A percentile compares a stretch with the other conserved stretches of the same genome.
Evolutionary conservation across 2,113 vertebrate species (phyloP).

Genomic region (Lanius ludovicianus): DNA sequence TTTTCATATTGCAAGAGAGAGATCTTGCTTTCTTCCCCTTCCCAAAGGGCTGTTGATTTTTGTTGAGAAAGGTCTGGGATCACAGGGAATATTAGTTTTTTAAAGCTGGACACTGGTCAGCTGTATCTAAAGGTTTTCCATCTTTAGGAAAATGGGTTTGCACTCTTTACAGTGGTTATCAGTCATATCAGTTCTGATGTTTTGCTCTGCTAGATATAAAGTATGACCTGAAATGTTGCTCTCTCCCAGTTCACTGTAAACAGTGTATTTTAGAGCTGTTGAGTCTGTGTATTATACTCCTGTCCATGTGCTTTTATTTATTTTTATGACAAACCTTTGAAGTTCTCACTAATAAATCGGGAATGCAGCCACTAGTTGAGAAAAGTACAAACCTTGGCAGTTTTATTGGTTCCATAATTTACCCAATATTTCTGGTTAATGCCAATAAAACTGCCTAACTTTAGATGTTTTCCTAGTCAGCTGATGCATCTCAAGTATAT

Average conservation of each 20-base stretch:
- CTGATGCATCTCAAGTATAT: slow-evolving; percentile 11
- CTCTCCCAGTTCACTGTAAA: slow-evolving; percentile 68
- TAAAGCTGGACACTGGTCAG: slow-evolving; percentile 16
- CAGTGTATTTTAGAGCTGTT: slow-evolving; percentile 74
- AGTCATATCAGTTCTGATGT: slow-evolving; percentile 61
- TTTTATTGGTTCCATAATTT: slow-evolving; percentile 74
- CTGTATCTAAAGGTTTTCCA: slow-evolving; percentile 27
- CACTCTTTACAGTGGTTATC: slow-evolving; percentile 59
- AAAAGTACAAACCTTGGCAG: slow-evolving; percentile 61
- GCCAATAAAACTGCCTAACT: slow-evolving; percentile 37
- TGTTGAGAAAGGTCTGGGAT: background rate
- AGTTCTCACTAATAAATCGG: slow-evolving; percentile 75
- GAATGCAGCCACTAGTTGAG: slow-evolving; percentile 65
- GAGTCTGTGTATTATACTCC: slow-evolving; percentile 64
- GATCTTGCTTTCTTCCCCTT: background rate
- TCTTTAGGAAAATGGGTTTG: slow-evolving; percentile 51
- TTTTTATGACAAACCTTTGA: slow-evolving; percentile 63
- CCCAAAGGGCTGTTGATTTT: background rate
- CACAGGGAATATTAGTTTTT: background rate
- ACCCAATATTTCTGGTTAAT: slow-evolving; percentile 67
- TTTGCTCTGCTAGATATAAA: slow-evolving; percentile 56
- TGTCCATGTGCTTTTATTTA: slow-evolving; percentile 73
- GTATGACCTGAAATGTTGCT: slow-evolving; percentile 57
- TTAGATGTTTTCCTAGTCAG: slow-evolving; percentile 16
- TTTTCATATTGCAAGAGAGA: background rate